Conservation (phyloP, 2,113 vertebrate genomes). For the Alaudala cheleensis region DNA sequence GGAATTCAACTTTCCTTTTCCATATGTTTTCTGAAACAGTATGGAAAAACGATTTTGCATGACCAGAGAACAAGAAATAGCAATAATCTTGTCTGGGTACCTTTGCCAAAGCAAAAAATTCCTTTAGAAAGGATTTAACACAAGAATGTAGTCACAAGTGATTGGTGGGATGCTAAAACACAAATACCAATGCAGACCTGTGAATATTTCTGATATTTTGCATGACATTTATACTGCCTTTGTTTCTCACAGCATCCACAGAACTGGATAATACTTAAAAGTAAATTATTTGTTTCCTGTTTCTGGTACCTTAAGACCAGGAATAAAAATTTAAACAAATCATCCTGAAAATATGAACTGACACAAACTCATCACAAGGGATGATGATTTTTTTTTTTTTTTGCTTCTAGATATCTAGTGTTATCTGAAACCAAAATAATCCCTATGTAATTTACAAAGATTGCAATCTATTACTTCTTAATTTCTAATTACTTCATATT, state of each 20-base stretch:
- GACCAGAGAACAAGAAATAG: conserved; percentile 12
- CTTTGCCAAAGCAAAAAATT: conserved; percentile 20
- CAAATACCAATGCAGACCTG: not conserved
- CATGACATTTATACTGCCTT: not conserved
- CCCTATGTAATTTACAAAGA: not conserved
- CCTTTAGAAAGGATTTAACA: not conserved
- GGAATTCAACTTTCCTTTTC: conserved; percentile 29
- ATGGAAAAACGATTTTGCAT: not conserved
- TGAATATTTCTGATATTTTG: not conserved
- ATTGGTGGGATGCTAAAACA: not conserved
- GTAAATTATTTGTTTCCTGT: not conserved
- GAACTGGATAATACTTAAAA: not conserved
- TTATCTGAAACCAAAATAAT: not conserved
- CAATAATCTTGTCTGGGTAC: not conserved
- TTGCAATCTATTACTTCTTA: not conserved
- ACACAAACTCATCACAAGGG: not conserved
- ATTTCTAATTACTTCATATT: not conserved
- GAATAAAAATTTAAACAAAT: not conserved
- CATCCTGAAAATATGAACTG: not conserved
- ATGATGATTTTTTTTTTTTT: not conserved
- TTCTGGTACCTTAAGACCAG: not conserved
- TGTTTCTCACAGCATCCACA: not conserved
- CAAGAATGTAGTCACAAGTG: not conserved
- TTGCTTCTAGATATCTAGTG: not conserved
- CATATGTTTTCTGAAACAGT: conserved; percentile 26